These are phyloP conservation scores for Melanostigma gelatinosum DNA, from an alignment of 2,113 vertebrate genomes.

Conservation along the genomic window DNA sequence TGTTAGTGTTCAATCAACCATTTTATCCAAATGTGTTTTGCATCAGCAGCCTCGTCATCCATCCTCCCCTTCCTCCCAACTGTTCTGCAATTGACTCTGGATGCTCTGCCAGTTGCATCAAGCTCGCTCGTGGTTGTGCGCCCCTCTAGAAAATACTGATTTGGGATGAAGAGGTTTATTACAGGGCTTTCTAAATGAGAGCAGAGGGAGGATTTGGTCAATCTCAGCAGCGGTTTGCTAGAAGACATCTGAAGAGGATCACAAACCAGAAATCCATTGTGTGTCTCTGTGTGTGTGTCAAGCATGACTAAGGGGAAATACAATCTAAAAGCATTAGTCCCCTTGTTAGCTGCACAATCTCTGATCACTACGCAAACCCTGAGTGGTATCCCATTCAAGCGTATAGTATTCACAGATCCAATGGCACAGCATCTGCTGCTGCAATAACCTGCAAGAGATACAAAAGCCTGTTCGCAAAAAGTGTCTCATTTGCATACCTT, in stretches of 20 bases:
- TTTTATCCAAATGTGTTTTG: constrained; percentile 26
- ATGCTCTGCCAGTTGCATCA: constrained; percentile 65
- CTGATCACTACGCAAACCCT: constrained; percentile 1
- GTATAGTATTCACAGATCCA: constrained; percentile 32
- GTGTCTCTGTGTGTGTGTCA: neutral
- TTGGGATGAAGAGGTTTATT: constrained; percentile 69
- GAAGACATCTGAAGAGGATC: constrained; percentile 52
- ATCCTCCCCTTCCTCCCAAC: constrained; percentile 35
- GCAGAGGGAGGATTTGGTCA: constrained; percentile 51
- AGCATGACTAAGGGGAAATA: constrained; percentile 33
- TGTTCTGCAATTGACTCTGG: constrained; percentile 55
- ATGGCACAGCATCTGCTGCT: neutral
- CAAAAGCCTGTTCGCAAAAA: neutral
- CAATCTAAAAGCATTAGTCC: constrained; percentile 23
- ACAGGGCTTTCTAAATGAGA: constrained; percentile 48
- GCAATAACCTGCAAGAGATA: constrained; percentile 7
- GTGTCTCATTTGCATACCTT: neutral
- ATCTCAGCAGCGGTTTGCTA: constrained; percentile 44
- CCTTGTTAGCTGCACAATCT: constrained; percentile 2
- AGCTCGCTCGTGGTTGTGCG: constrained; percentile 47
- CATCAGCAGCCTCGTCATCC: constrained; percentile 27
- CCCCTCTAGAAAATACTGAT: constrained; percentile 60
- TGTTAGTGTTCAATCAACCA: constrained; percentile 1
- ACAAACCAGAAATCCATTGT: constrained; percentile 15
- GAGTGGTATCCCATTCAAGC: neutral